phyloP scores from a whole-genome alignment of 2,797 vertebrate species.

The Protosalanx chinensis region DNA sequence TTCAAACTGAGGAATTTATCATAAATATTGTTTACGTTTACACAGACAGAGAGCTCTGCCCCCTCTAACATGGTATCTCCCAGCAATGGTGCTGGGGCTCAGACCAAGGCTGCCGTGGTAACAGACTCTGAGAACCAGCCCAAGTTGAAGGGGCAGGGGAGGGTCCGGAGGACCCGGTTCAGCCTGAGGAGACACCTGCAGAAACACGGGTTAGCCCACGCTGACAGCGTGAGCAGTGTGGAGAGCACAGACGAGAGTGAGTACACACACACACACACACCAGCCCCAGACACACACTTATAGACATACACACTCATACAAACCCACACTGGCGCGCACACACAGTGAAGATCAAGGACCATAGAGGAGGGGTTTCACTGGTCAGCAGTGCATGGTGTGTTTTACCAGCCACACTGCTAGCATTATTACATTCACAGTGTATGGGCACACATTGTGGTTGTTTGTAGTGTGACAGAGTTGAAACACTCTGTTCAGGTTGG shows the following conservation, averaged over 20 bases:
- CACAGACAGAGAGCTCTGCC: constrained; percentile 41
- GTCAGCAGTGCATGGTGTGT: too few species aligned
- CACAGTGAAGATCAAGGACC: too few species aligned
- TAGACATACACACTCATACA: background rate
- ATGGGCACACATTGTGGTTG: too few species aligned
- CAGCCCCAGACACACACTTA: background rate
- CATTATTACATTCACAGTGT: too few species aligned
- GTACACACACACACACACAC: constrained; percentile 31
- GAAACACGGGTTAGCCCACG: constrained; percentile 73
- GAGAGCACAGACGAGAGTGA: constrained; percentile 81
- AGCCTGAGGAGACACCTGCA: constrained; percentile 85
- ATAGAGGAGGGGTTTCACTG: too few species aligned
- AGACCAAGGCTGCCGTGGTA: constrained; percentile 34
- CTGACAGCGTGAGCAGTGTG: constrained; percentile 82
- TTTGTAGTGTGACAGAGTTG: too few species aligned
- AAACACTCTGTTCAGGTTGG: constrained; percentile 73
- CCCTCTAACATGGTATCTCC: constrained; percentile 10
- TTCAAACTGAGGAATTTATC: background rate
- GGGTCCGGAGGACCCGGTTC: constrained; percentile 73
- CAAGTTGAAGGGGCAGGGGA: constrained; percentile 79
- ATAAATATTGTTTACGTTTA: background rate
- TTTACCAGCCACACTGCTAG: too few species aligned
- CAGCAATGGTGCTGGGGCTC: constrained; percentile 24
- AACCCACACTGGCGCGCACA: background rate
- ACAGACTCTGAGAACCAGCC: constrained; percentile 70